These are phyloP conservation scores for Lutjanus argentimaculatus DNA, from an alignment of 2,797 vertebrate genomes.

Conservation along the genomic window DNA sequence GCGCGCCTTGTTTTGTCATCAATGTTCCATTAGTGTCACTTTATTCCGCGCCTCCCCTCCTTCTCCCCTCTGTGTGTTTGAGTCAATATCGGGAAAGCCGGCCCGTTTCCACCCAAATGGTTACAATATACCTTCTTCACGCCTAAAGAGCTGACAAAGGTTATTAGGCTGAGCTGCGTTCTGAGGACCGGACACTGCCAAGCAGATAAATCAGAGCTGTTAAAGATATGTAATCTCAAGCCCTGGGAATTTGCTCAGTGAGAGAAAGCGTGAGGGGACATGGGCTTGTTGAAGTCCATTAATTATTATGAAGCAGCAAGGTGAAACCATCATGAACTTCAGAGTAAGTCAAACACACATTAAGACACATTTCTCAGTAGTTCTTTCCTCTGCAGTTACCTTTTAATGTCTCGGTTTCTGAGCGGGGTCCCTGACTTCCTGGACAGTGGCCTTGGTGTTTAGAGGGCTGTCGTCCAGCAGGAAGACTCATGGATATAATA, in stretches of 20 bases:
- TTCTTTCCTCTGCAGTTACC: constrained; percentile 13
- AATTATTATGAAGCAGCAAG: constrained; percentile 43
- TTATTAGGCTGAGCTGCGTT: constrained; percentile 79
- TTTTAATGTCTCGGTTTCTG: constrained; percentile 34
- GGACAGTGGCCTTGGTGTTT: constrained; percentile 75
- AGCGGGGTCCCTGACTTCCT: constrained; percentile 63
- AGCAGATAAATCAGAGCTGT: constrained; percentile 69
- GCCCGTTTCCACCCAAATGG: constrained; percentile 87
- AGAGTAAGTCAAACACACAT: neutral
- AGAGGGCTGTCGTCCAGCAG: constrained; percentile 59
- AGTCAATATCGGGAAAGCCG: constrained; percentile 88
- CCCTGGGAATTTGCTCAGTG: constrained; percentile 49
- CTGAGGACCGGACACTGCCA: constrained; percentile 51
- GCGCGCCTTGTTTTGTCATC: constrained; percentile 89
- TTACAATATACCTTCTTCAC: constrained; percentile 89
- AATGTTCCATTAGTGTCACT: constrained; percentile 91
- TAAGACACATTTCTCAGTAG: neutral
- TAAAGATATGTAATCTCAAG: constrained; percentile 69
- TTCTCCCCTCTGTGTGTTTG: constrained; percentile 76
- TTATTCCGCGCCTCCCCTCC: constrained; percentile 83
- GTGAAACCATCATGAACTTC: constrained; percentile 32
- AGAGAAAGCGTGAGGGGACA: constrained; percentile 32
- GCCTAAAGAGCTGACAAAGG: constrained; percentile 86
- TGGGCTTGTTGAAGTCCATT: constrained; percentile 24
- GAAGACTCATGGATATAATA: constrained; percentile 80